A percentile compares a stretch with the other conserved stretches of the same genome.
These are phyloP conservation scores for Nematostella vectensis DNA, from an alignment of 92 coral and sea anemone genomes.

Conservation along the genomic window DNA sequence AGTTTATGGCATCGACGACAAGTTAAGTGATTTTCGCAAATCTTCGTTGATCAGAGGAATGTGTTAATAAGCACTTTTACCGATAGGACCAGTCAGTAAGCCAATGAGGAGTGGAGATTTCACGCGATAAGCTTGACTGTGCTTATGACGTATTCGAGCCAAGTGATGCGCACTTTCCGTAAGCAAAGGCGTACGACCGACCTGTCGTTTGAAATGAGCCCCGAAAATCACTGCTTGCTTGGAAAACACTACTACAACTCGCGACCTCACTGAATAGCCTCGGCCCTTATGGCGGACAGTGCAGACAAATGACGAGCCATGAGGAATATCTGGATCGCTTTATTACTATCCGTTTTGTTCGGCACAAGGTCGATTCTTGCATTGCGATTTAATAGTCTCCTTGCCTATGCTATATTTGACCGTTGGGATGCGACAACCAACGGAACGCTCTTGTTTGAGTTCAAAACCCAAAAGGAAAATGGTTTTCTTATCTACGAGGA, in stretches of 20 bases:
- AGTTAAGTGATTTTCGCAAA: not conserved
- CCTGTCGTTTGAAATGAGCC: slow-evolving; percentile 6
- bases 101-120: slow-evolving; percentile 23
- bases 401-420: slow-evolving; percentile 23
- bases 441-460: slow-evolving; percentile 48
- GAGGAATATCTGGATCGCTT: slow-evolving; percentile 7
- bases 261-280: slow-evolving; percentile 1
- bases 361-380: slow-evolving; percentile 4
- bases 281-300: slow-evolving; percentile 19
- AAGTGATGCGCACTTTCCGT: not conserved
- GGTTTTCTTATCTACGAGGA: slow-evolving; percentile 67
- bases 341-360: slow-evolving; percentile 12
- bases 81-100: slow-evolving; percentile 13
- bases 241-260: not conserved
- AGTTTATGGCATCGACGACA: not conserved
- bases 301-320: slow-evolving; percentile 23
- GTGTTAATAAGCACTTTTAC: slow-evolving; percentile 6
- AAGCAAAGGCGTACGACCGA: not conserved
- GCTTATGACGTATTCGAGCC: slow-evolving; percentile 30
- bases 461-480: slow-evolving; percentile 50
- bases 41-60: slow-evolving; percentile 4
- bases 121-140: slow-evolving; percentile 23
- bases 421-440: slow-evolving; percentile 42
- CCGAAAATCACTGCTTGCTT: slow-evolving; percentile 1
- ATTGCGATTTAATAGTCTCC: slow-evolving; percentile 17